Base-by-base conservation (phyloP, 2,888 invertebrate species). In the Cyclophora punctaria region DNA sequence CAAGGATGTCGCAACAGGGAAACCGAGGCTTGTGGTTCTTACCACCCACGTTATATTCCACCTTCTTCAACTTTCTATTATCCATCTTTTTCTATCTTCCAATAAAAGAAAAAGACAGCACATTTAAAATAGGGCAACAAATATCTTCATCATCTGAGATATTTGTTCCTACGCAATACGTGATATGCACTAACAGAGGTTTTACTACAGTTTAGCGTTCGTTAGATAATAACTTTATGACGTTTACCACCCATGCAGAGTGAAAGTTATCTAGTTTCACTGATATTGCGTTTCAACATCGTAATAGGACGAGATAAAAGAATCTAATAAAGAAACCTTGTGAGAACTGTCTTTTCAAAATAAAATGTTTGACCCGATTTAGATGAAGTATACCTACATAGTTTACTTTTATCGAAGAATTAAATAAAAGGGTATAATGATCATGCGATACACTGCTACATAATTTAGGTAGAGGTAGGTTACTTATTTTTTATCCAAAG, bases 121-220 rank as follows among this genome's bases (percentile, higher is more conserved):
- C 52, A 63, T 63, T 71, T 69, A 64, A 71, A 67, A 67, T 60
- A 63, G 69, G 65, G 62, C 61, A 64, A 72, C 69, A 70, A 71
- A 73, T 75, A 83, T 81, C 78, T 67, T 71, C 71, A 66, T 70
- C 76, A 75, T 79, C 77, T 77, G 65, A 64, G 67, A 70, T 75
- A 73, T 73, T 76, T 53, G 67, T 68, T 68, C 82, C 85, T 81
- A 83, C 83, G 70, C 67, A 47, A 41, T 64, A 67, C 69, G 67
- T 69, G 71, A 68, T 67, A 62, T 67, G 67, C 71, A 71, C 69
- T 61, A 72, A 70, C 73, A 64, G 71, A 73, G 73, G 73, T 79
- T 81, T 81, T 82, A 81, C 75, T 77, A 78, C 78, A 73, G 78
- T 79, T 67, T 71, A 67, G 68, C 64, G 67, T 60, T 69, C 58